These are phyloP conservation scores for Loxodonta africana DNA, from an alignment of 2,113 vertebrate genomes.

Conservation along the genomic window DNA sequence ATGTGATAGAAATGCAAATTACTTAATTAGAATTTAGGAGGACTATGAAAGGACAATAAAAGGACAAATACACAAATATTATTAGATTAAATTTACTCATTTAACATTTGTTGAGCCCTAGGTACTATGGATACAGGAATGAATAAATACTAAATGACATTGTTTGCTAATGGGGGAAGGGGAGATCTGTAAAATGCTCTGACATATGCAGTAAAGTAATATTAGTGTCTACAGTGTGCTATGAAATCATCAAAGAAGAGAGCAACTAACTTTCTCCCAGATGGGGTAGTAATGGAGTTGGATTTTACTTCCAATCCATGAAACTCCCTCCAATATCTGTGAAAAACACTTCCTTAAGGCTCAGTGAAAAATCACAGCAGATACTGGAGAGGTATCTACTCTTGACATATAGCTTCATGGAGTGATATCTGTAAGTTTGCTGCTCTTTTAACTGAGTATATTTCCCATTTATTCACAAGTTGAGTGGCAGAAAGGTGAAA, in stretches of 20 bases:
- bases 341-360: not conserved
- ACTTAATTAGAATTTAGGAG: not conserved
- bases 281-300: not conserved
- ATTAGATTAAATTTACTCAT: not conserved
- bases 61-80: not conserved
- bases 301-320: not conserved
- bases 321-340: not conserved
- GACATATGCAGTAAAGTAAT: not conserved
- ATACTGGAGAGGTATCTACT: not conserved
- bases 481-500: constrained; percentile 1
- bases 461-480: not conserved
- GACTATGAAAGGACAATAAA: not conserved
- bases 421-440: not conserved
- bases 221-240: not conserved
- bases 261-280: not conserved
- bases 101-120: not conserved
- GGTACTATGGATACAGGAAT: not conserved
- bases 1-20: not conserved
- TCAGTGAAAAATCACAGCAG: not conserved
- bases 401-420: not conserved
- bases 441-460: not conserved
- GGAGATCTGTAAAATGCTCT: not conserved
- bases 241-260: not conserved
- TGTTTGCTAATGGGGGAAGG: not conserved
- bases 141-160: too few species aligned